Base-by-base conservation (phyloP, 2,888 invertebrate species). In the Diaprepes abbreviatus region DNA sequence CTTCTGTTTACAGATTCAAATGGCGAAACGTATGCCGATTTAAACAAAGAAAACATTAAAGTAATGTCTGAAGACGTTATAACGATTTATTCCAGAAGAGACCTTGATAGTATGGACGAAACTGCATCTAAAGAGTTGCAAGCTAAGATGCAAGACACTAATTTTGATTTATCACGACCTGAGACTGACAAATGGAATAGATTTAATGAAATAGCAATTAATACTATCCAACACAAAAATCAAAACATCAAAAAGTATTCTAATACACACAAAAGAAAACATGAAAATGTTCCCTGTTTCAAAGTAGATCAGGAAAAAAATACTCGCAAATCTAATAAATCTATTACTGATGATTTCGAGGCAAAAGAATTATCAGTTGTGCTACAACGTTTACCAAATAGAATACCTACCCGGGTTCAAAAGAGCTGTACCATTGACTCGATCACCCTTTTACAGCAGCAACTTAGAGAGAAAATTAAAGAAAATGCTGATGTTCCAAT, bases 271-370 rank as follows among this genome's bases (percentile, higher is more conserved):
- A 71, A 64, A 54, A 50, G 36, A 17, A 58, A 68, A 64, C 71
- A 71, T 36, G 57, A 50, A 17, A 54, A 63, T 31, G 71, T 71
- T 10, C 67, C 71, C 12, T 71, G 71, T 33, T 71, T 71, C 12
- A 71, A 71, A 55, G 36, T 71, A 12, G 71, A 71, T 14, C 66
- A 70, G 19, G 70, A 70, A 55, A 65, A 45, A 16, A 10, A 55
- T 24, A 3, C n/a, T 7, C 9, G 38, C 16, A 40, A 19, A 1
- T 28, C 50, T 12, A 38, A 28, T 7, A 43, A 10, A 9, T 19
- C 40, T 0, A 3, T 19, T 6, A 14, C 3, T 9, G 19, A 17
- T 19, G 10, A 43, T 19, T 43, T 43, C 19, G 21, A 43, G 19
- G n/a, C 43, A 16, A 50, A 50, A 21, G 48, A 50, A 3, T 7